Conservation (phyloP, 2,113 vertebrate genomes). For the Gavia stellata region DNA sequence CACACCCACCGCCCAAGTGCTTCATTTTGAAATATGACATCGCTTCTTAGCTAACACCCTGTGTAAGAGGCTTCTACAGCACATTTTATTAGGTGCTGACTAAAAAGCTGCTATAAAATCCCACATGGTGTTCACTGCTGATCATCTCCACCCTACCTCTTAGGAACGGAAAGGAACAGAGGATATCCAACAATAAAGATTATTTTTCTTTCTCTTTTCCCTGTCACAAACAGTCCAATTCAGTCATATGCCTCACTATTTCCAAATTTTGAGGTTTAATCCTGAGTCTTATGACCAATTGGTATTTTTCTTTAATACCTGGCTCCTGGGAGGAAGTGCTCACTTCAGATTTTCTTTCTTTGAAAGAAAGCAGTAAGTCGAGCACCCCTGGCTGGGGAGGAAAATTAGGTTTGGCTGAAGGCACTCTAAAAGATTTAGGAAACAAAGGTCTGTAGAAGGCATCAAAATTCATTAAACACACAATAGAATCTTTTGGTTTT, state of each 20-base stretch:
- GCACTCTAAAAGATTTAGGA: neutral
- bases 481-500: neutral
- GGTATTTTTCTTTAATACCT: neutral
- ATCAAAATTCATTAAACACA: neutral
- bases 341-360: neutral
- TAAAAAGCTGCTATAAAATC: constrained; percentile 3
- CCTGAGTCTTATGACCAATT: neutral
- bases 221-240: neutral
- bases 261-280: neutral
- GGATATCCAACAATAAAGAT: neutral
- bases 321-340: neutral
- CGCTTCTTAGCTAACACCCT: neutral
- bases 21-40: constrained; percentile 25
- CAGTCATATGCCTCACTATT: neutral
- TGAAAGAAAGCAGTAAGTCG: neutral
- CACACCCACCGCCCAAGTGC: constrained; percentile 55
- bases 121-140: neutral
- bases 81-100: neutral
- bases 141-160: neutral
- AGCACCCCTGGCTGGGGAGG: neutral
- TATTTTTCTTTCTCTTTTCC: neutral
- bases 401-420: neutral
- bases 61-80: neutral
- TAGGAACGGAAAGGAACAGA: neutral
- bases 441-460: neutral